Evolutionary conservation across 2,797 vertebrate species (phyloP).

Genomic region (Anas bernieri): DNA sequence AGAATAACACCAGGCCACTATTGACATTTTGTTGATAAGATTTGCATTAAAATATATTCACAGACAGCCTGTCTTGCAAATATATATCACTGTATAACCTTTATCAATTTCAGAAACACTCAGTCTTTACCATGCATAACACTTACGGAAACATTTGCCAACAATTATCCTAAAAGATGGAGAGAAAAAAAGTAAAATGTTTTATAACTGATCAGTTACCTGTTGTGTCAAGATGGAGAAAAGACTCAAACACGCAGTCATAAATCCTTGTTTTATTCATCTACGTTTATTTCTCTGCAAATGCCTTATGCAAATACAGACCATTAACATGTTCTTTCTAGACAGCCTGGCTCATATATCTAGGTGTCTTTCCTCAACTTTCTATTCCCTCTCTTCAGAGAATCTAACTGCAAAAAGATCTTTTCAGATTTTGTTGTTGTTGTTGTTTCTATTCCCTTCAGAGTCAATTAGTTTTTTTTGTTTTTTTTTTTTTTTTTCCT

Average conservation of each 20-base stretch:
- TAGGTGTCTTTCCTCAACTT: background rate
- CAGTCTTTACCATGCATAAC: conserved; percentile 57
- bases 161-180: conserved; percentile 24
- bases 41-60: conserved; percentile 74
- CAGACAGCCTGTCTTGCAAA: conserved; percentile 58
- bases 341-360: background rate
- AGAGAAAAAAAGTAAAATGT: conserved; percentile 24
- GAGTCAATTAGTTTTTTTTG: background rate
- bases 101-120: conserved; percentile 74
- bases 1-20: conserved; percentile 59
- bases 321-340: conserved; percentile 37
- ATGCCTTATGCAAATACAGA: conserved; percentile 55
- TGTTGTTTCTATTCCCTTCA: background rate
- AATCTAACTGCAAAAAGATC: background rate
- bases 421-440: background rate
- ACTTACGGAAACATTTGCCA: conserved; percentile 55
- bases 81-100: conserved; percentile 50
- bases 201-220: conserved; percentile 36
- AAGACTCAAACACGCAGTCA: conserved; percentile 33
- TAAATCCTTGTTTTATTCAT: conserved; percentile 57
- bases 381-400: background rate
- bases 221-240: conserved; percentile 30
- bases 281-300: conserved; percentile 35
- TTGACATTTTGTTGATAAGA: conserved; percentile 75
- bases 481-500: conserved; percentile 25